Conservation (phyloP, 1,140 invertebrate species). For the Hycleus cichorii region DNA sequence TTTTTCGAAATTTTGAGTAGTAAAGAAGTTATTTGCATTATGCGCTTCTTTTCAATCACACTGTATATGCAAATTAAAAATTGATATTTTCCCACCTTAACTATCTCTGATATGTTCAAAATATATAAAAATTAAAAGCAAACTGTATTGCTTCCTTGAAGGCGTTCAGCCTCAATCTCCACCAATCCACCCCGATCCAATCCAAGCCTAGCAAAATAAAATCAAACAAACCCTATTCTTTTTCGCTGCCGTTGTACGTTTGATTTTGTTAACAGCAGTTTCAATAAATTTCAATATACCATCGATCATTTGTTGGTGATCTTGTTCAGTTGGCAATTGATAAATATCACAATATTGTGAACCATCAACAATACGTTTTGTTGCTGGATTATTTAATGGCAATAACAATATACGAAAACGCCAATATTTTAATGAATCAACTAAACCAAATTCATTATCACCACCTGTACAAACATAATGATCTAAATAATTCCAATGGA, state of each 20-base stretch:
- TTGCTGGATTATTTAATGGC: conserved; percentile 64
- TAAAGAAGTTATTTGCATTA: too few species aligned
- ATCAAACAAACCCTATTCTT: conserved; percentile 52
- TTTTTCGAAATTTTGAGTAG: too few species aligned
- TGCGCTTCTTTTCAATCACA: too few species aligned
- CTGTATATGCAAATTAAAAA: too few species aligned
- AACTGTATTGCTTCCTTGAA: too few species aligned
- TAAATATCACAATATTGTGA: conserved; percentile 77
- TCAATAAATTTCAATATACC: conserved; percentile 85
- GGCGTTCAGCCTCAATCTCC: too few species aligned
- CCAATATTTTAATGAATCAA: conserved; percentile 91
- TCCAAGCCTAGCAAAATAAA: background rate
- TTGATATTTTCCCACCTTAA: too few species aligned
- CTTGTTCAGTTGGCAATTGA: conserved; percentile 49
- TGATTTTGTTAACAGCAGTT: conserved; percentile 82
- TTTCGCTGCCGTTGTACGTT: conserved; percentile 54
- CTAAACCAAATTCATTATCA: conserved; percentile 77
- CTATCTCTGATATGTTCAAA: too few species aligned
- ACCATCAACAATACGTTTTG: conserved; percentile 63
- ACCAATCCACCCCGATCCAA: too few species aligned
- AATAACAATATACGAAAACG: conserved; percentile 83
- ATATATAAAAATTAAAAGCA: too few species aligned
- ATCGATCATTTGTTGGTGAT: conserved; percentile 58
- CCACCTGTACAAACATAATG: conserved; percentile 92
- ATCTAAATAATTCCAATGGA: conserved; percentile 97